Evolutionary conservation across 2,113 vertebrate species (phyloP).

Genomic region (Brachyistius frenatus): DNA sequence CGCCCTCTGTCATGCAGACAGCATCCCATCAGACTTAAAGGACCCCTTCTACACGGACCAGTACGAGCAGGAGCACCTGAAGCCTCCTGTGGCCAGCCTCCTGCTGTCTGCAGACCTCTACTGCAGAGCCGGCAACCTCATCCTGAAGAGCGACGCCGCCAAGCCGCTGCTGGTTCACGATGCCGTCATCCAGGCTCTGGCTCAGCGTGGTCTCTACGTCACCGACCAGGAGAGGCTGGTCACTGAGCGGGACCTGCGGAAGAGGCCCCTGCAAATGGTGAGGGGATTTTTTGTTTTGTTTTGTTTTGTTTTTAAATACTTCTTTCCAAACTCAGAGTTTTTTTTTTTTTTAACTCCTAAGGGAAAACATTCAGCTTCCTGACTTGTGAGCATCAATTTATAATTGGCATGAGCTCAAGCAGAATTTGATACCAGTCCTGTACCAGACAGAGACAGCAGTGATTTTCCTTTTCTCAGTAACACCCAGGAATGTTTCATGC

Average conservation of each 20-base stretch:
- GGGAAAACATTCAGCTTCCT: too few relatives aligned
- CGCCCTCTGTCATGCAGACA: slow-evolving; percentile 82
- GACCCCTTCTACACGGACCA: slow-evolving; percentile 98
- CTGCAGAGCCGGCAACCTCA: slow-evolving; percentile 93
- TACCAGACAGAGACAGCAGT: not conserved
- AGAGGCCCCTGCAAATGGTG: slow-evolving; percentile 97
- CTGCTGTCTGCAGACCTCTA: slow-evolving; percentile 97
- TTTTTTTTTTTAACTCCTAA: not conserved
- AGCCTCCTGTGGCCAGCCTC: slow-evolving; percentile 92
- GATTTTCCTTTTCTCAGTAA: not conserved
- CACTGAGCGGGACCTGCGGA: slow-evolving; percentile 93
- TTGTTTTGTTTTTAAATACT: too few relatives aligned
- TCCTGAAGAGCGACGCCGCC: slow-evolving; percentile 91
- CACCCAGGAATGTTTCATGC: not conserved
- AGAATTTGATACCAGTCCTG: not conserved
- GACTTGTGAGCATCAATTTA: too few relatives aligned
- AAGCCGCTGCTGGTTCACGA: slow-evolving; percentile 95
- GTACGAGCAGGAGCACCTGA: slow-evolving; percentile 98
- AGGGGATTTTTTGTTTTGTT: slow-evolving; percentile 69
- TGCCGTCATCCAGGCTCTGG: slow-evolving; percentile 95
- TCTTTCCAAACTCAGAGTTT: not conserved
- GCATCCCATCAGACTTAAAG: slow-evolving; percentile 90
- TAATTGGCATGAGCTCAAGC: not conserved
- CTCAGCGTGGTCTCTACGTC: slow-evolving; percentile 95
- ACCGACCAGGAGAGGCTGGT: slow-evolving; percentile 95